These are phyloP conservation scores for Aphyosemion australe DNA, from an alignment of 2,113 vertebrate species.

Conservation along the genomic window DNA sequence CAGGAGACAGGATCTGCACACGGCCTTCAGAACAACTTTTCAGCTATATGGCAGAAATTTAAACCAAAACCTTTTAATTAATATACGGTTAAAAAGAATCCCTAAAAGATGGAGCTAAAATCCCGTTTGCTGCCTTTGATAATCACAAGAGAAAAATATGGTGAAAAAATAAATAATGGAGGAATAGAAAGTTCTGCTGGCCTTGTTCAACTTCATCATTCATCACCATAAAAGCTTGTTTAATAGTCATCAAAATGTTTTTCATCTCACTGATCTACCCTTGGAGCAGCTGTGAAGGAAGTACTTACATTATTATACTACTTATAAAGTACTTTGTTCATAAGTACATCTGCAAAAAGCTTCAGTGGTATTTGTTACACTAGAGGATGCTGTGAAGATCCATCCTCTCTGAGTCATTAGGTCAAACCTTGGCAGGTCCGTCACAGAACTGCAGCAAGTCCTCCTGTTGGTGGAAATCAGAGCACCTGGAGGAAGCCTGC, in stretches of 20 bases:
- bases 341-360: neutral
- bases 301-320: neutral
- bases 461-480: too few relatives aligned
- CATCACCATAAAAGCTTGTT: neutral
- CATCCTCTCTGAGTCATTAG: too few relatives aligned
- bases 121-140: neutral
- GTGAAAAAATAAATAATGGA: neutral
- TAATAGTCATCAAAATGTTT: neutral
- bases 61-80: too few relatives aligned
- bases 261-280: neutral
- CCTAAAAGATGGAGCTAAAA: neutral
- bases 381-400: too few relatives aligned
- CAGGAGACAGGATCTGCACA: slow-evolving; percentile 10
- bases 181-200: neutral
- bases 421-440: too few relatives aligned
- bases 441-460: too few relatives aligned
- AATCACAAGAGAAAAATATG: neutral
- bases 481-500: too few relatives aligned
- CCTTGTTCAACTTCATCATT: slow-evolving; percentile 8
- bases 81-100: too few relatives aligned
- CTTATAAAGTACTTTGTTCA: neutral
- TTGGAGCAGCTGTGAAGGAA: neutral
- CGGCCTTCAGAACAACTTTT: too few relatives aligned
- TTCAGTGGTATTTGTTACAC: neutral
- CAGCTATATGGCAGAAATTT: slow-evolving; percentile 3